Percentiles rank a stretch among this genome's conserved stretches.
Evolutionary conservation across 1,140 invertebrate species (phyloP).

Genomic region (Pogonognathellus flavescens): DNA sequence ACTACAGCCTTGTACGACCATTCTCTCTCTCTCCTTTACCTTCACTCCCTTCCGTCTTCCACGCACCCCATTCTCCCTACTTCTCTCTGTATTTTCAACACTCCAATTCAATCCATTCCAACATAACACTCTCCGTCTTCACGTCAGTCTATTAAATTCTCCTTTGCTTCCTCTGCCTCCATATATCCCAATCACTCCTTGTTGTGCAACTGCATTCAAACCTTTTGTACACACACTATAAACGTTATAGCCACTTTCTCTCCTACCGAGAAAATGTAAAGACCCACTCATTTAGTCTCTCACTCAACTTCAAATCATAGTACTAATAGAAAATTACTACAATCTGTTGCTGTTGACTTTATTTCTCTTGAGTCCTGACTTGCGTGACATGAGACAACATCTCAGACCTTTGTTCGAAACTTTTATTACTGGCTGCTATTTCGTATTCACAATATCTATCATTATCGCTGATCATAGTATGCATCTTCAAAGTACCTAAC

Average conservation of each 20-base stretch:
- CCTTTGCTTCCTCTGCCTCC: too few species aligned
- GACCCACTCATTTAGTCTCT: too few species aligned
- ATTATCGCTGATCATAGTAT: too few species aligned
- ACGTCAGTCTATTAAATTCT: neutral
- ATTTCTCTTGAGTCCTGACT: neutral
- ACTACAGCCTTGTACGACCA: neutral
- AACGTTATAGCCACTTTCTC: too few species aligned
- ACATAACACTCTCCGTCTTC: constrained; percentile 14
- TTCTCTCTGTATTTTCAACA: constrained; percentile 14
- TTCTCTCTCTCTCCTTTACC: neutral
- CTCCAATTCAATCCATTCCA: constrained; percentile 17
- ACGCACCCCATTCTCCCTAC: neutral
- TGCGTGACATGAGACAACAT: neutral
- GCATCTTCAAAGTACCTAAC: too few species aligned
- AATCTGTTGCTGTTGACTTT: constrained; percentile 40
- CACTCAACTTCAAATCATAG: neutral
- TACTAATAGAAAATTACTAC: constrained; percentile 2
- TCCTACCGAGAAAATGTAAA: too few species aligned
- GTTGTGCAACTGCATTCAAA: too few species aligned
- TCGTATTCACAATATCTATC: too few species aligned
- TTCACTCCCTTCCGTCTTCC: neutral
- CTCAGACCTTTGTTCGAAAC: neutral
- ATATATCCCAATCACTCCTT: too few species aligned
- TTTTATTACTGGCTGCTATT: too few species aligned
- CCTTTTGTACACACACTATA: too few species aligned